Percentiles rank a stretch among this genome's conserved stretches.
Conservation (phyloP, 2,888 invertebrate species). For the Osedax fenrisi region DNA sequence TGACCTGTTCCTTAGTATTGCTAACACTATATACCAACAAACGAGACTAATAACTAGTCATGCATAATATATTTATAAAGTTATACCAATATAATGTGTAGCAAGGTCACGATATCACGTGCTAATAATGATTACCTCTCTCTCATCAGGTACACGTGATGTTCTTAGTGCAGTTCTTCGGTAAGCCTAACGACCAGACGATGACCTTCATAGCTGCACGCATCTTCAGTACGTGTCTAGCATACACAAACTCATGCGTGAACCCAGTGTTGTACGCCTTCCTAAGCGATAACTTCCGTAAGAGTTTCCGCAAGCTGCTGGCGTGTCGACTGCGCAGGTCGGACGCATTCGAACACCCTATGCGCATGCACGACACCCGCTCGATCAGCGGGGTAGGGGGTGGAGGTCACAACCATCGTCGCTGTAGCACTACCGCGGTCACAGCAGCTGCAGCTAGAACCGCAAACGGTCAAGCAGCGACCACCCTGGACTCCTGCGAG, state of each 20-base stretch:
- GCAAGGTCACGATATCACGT: too few relatives aligned
- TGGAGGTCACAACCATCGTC: too few relatives aligned
- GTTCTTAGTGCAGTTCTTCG: conserved; percentile 60
- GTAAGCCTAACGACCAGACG: conserved; percentile 57
- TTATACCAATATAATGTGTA: too few relatives aligned
- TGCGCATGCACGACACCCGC: not conserved
- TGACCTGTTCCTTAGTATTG: too few relatives aligned
- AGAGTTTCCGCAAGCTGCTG: conserved; percentile 61
- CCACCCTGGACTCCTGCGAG: too few relatives aligned
- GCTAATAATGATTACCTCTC: not conserved
- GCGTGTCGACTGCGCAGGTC: conserved; percentile 33
- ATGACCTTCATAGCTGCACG: conserved; percentile 53
- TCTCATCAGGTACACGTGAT: conserved; percentile 58
- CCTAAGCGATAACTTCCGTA: conserved; percentile 81
- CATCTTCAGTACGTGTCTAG: conserved; percentile 52
- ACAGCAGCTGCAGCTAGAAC: too few relatives aligned
- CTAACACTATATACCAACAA: too few relatives aligned
- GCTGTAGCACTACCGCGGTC: too few relatives aligned
- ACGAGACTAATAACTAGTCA: too few relatives aligned
- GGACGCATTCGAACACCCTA: not conserved
- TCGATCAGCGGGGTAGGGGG: not conserved
- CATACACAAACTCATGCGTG: conserved; percentile 85
- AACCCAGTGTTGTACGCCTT: conserved; percentile 88
- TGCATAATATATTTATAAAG: too few relatives aligned
- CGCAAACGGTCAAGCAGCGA: too few relatives aligned